These are phyloP conservation scores for Lates japonicus DNA, from an alignment of 2,797 vertebrate genomes.

Conservation along the genomic window DNA sequence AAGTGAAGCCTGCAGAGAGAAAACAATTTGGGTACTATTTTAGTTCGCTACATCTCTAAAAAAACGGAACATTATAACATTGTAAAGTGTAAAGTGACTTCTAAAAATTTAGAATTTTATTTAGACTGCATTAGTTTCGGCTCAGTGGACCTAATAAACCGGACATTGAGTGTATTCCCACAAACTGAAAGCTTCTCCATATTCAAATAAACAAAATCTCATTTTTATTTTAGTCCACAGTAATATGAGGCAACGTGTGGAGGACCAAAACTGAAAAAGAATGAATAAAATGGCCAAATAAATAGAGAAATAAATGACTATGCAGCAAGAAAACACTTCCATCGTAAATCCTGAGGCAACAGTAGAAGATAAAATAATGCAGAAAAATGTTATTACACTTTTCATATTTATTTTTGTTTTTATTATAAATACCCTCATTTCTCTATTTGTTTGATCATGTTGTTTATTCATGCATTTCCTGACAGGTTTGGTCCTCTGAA, in stretches of 20 bases:
- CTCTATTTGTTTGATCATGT: neutral
- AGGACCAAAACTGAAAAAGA: neutral
- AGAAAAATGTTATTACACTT: neutral
- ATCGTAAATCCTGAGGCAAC: neutral
- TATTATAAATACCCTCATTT: neutral
- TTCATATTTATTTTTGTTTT: neutral
- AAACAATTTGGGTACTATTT: neutral
- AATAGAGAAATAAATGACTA: neutral
- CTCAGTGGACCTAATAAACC: no score
- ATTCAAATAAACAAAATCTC: constrained; percentile 4
- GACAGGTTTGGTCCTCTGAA: constrained; percentile 6
- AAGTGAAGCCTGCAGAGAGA: neutral
- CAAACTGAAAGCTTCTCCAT: neutral
- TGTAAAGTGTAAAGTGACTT: no score
- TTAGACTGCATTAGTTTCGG: neutral
- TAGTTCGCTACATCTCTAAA: neutral
- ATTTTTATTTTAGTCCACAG: constrained; percentile 5
- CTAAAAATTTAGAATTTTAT: neutral
- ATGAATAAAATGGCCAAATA: neutral
- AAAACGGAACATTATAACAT: neutral
- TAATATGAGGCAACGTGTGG: neutral
- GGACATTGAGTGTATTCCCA: neutral
- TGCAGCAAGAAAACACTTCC: neutral
- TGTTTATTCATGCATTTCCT: neutral
- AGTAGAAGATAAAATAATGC: neutral